Conservation (phyloP, 2,113 vertebrate genomes). For the Accipiter cooperii region DNA sequence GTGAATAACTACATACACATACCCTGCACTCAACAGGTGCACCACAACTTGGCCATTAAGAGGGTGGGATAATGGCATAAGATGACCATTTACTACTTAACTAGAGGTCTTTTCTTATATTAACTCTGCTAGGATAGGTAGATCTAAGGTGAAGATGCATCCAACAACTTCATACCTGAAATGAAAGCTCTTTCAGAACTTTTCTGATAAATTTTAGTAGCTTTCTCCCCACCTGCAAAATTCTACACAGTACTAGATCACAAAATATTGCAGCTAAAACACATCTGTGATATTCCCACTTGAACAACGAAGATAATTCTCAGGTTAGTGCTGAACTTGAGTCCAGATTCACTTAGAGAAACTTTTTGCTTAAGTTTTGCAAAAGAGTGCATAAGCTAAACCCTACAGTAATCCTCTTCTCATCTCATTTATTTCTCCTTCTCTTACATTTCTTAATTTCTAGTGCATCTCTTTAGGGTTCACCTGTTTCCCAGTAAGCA, state of each 20-base stretch:
- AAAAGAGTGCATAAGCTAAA: not conserved
- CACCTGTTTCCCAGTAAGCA: not conserved
- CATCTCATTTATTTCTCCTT: not conserved
- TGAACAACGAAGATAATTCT: not conserved
- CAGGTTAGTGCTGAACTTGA: not conserved
- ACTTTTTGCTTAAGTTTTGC: not conserved
- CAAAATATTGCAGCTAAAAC: not conserved
- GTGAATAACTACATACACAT: rapidly evolving
- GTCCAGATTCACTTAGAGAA: not conserved
- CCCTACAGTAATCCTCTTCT: not conserved
- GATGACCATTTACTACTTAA: not conserved
- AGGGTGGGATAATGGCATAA: not conserved
- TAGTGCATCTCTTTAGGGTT: not conserved
- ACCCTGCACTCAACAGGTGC: not conserved
- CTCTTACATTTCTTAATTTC: not conserved
- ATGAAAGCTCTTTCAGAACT: not conserved
- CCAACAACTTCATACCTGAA: not conserved
- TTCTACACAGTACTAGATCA: not conserved
- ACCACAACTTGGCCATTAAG: not conserved
- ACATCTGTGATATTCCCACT: not conserved
- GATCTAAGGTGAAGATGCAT: not conserved
- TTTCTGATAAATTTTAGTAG: not conserved
- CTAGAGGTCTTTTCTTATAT: not conserved
- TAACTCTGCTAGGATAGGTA: not conserved
- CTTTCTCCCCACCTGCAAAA: not conserved